Base-by-base conservation (phyloP, 1,140 invertebrate species). In the Drosophila sechellia region DNA sequence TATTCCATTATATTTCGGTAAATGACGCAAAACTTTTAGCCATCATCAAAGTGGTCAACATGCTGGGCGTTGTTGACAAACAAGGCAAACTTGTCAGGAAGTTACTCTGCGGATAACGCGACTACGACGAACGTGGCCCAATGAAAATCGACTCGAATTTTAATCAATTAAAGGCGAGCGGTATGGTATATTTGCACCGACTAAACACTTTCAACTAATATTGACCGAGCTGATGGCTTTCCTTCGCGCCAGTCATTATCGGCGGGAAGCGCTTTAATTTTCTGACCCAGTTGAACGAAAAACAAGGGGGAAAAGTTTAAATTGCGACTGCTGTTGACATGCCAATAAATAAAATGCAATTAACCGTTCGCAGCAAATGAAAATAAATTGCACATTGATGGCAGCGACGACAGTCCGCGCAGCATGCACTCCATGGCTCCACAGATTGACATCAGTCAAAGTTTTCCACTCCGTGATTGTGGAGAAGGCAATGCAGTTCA, bases 281-380 rank as follows among this genome's bases (percentile, higher is more conserved):
- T 2, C 31, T 59, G 77, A 81, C 81, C 68, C 52, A 74, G 39
- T 61, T 74, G 42, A 68, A 48, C 17, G 13, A 5, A 8, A 20
- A 52, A 37, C 11, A 61, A 49, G 31, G 54, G 48, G 25, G 35
- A 49, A 53, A 49, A 60, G 64, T 57, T 76, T 77, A 70, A 85
- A 86, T 66, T 66, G 81, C 81, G 65, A 68, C 77, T 87, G 83
- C 70, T 66, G 83, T 87, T 86, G 83, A 86, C 83, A 89, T 63
- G 79, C 83, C 84, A 87, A 86, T 86, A 87, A 86, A 86, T 86
- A 86, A 86, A 86, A 83, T 83, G 83, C 83, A 86, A 87, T 87
- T 87, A 85, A 85, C 81, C 75, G 68, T 68, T 77, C 55, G 46
- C 58, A 59, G 59, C 78, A 85, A 85, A 87, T 85, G 78, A 85